Evolutionary conservation across 2,113 vertebrate species (phyloP), one percentile per base, ranked within the genome.

Genomic region (Mastomys natalensis): DNA sequence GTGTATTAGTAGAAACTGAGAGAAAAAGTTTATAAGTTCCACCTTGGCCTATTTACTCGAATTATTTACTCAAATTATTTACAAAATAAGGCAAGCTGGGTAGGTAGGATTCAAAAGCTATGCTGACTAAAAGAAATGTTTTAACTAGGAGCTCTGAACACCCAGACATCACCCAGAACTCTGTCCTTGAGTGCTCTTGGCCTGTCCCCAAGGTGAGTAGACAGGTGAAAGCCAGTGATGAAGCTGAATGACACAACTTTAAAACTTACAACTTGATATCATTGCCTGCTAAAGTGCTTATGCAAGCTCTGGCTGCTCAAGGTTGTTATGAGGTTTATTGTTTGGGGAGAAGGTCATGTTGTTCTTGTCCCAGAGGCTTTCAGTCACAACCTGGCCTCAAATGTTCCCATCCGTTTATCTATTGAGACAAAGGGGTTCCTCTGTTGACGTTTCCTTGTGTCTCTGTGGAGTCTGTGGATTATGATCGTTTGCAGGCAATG

Each of bases 101-200:
- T 34, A 76, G 53, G 91, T 7, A 85, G 24, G 40, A 92, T 90
- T 95, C 89, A 66, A 90, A 89, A 94, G 40, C 74, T 17, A 90
- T 92, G 68, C 76, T 68, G 60, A 73, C 12, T 13, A 66, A 90
- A 19, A 84, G 62, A 78, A 77, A 78, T 19, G 3, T 77, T 94
- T 84, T 80, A 29, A 78, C 43, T 73, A 40, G 64, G 43, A 89
- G 80, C 17, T 90, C 81, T 48, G 66, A 91, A 45, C 9, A 91
- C 86, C 40, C 82, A 90, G 72, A 58, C 6, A 85, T 88, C 51
- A 91, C 68, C 60, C 34, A 78, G 21, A 64, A 8, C 53, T 82
- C 22, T 68, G 90, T 31, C 64, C 34, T 80, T 34, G 73, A 90
- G 73, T 53, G 11, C 3, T 53, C 66, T 86, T 94, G 87, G 45